phyloP scores from a whole-genome alignment of 2,797 vertebrate species.

The Sebastes cheni region DNA sequence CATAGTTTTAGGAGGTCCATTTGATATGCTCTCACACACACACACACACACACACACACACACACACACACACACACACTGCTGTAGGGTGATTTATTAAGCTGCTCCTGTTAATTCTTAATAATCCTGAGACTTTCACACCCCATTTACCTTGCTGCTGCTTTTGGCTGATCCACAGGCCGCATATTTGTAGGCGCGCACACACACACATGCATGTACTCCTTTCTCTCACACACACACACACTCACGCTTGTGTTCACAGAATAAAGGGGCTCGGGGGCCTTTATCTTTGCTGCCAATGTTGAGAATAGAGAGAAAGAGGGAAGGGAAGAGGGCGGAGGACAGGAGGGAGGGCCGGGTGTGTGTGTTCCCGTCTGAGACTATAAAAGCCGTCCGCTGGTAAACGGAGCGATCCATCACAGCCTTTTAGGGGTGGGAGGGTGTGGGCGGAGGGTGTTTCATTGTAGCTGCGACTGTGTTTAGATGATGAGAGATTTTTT shows the following conservation, averaged over 20 bases:
- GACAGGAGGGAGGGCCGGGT: conserved; percentile 40
- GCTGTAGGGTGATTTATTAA: conserved; percentile 85
- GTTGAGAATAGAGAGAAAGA: conserved; percentile 48
- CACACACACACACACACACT: conserved; percentile 31
- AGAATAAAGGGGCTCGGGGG: conserved; percentile 57
- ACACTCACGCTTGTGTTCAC: conserved; percentile 20
- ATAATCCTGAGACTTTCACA: conserved; percentile 84
- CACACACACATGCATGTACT: conserved; percentile 8
- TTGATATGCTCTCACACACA: conserved; percentile 57
- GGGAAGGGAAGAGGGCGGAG: conserved; percentile 47
- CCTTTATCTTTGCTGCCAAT: conserved; percentile 59
- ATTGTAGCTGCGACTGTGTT: conserved; percentile 49
- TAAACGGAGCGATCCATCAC: conserved; percentile 65
- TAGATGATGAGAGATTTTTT: conserved; percentile 45
- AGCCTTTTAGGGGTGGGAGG: conserved; percentile 37
- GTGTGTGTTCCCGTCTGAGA: conserved; percentile 56
- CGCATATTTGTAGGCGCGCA: conserved; percentile 51
- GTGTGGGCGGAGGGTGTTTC: conserved; percentile 43
- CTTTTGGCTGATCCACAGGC: conserved; percentile 72
- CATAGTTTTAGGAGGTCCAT: conserved; percentile 66
- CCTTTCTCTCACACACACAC: background rate
- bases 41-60: conserved; percentile 34
- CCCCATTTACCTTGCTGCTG: conserved; percentile 77
- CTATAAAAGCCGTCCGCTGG: conserved; percentile 61
- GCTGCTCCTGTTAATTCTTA: conserved; percentile 85